phyloP scores from a whole-genome alignment of 2,113 vertebrate genomes.

The Pelecanoides urinatrix region DNA sequence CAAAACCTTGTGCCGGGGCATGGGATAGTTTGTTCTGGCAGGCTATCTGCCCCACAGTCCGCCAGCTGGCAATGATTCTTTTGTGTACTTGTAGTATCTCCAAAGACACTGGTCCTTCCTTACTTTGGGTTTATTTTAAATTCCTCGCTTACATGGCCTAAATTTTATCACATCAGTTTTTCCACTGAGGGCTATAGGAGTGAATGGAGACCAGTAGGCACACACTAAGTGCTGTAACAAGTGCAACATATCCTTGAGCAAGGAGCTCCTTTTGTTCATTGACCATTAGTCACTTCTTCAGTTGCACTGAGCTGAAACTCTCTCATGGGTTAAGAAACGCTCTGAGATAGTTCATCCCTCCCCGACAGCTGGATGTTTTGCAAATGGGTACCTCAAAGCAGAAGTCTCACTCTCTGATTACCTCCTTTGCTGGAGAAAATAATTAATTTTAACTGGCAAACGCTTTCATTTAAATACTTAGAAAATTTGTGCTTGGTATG shows the following conservation, averaged over 20 bases:
- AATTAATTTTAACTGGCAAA: background rate
- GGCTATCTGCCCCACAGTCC: background rate
- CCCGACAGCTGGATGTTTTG: background rate
- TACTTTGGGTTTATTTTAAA: background rate
- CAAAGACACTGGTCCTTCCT: background rate
- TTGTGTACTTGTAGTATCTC: background rate
- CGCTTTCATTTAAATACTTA: background rate
- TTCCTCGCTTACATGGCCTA: background rate
- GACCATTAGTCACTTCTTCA: background rate
- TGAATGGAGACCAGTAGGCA: background rate
- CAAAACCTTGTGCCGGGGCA: background rate
- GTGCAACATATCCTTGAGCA: background rate
- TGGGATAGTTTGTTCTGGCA: slow-evolving; percentile 36
- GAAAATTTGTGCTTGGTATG: background rate
- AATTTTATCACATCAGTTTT: background rate
- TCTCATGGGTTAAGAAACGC: background rate
- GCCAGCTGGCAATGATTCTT: slow-evolving; percentile 13
- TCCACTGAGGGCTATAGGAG: background rate
- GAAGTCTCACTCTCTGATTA: background rate
- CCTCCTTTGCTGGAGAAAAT: background rate
- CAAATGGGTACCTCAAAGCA: background rate
- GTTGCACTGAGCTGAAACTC: background rate
- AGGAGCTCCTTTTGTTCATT: background rate
- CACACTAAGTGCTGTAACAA: fast-evolving
- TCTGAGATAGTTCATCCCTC: background rate